Base-by-base conservation (phyloP, 2,888 invertebrate genomes). In the Poecilobothrus nobilitatus region DNA sequence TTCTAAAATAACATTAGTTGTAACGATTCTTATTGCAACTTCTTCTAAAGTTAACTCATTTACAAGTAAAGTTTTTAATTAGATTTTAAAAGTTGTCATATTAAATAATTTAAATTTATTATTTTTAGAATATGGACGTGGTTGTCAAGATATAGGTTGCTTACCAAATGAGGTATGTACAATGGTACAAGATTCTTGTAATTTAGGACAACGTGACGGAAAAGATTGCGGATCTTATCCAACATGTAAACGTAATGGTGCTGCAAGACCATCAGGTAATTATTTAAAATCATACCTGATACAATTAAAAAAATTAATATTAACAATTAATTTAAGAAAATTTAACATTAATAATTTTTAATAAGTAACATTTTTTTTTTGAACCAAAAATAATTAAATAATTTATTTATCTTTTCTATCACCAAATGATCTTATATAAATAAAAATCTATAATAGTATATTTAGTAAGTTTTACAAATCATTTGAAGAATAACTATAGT, bases 81-180 rank as follows among this genome's bases (percentile, higher is more conserved):
- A 53, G 18, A 18, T 53, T 53, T 53, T n/a, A 18, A 53, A 53
- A 27, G 27, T 37, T 37, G 7, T 12, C 2, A 53, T 37, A 53
- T 18, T 53, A 2, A 41, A 12, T 41, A 41, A 41, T 41, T 41
- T 41, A 2, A 41, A 27, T 37, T 53, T 53, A 6, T 53, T 53
- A 68, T 62, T 63, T 68, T 84, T 83, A 92, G 91, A 92, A 81
- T 92, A 91, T 79, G 91, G 91, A 71, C 86, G 91, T 73, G 84
- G 87, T 27, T 92, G 92, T 79, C 86, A 85, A 76, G 92, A 92
- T 77, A 92, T 92, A 75, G 91, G 91, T 67, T 92, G 92, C 76
- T 82, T 86, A 68, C 87, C 86, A 77, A 88, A 83, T 76, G 86
- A 92, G 81, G 86, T 86, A 70, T 92, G 92, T 80, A 86, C 90